A percentile compares a stretch with the other conserved stretches of the same genome.
Conservation (phyloP, 2,113 vertebrate genomes). For the Toxotes chatareus region DNA sequence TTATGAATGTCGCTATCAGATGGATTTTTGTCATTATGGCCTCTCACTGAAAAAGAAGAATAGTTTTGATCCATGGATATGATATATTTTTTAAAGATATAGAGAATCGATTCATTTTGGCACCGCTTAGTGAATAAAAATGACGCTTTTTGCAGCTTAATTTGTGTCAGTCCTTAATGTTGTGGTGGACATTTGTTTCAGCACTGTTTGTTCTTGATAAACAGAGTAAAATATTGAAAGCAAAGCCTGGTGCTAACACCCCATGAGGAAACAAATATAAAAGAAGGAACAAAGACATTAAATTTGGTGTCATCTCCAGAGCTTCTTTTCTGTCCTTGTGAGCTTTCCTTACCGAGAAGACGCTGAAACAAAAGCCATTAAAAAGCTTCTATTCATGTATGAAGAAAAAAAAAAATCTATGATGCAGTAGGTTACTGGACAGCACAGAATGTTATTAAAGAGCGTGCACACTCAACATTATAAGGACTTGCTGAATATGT, state of each 20-base stretch:
- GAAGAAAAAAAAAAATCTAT: conserved; percentile 7
- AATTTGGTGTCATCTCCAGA: conserved; percentile 8
- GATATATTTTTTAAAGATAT: conserved; percentile 36
- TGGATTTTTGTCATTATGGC: conserved; percentile 37
- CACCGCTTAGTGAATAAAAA: conserved; percentile 18
- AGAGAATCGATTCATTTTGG: conserved; percentile 16
- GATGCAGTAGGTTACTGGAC: conserved; percentile 52
- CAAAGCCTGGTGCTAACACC: conserved; percentile 10
- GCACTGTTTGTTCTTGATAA: conserved; percentile 16
- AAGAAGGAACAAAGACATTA: conserved; percentile 31
- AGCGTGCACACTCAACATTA: conserved; percentile 8
- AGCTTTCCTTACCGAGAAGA: conserved; percentile 19
- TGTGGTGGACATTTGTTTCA: conserved; percentile 31
- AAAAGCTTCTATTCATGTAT: conserved; percentile 28
- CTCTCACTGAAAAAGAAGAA: conserved; percentile 13
- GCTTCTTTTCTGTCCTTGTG: conserved; percentile 19
- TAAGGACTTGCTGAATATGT: conserved; percentile 40
- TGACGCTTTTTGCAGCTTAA: conserved; percentile 31
- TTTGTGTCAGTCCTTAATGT: conserved; percentile 45
- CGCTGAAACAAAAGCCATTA: conserved; percentile 35
- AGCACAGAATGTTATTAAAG: conserved; percentile 67
- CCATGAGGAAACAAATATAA: not conserved
- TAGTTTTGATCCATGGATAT: conserved; percentile 35
- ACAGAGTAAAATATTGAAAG: conserved; percentile 12
- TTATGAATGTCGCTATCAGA: conserved; percentile 44